phyloP scores from a whole-genome alignment of 2,113 vertebrate species.

The Tylochromis polylepis region DNA sequence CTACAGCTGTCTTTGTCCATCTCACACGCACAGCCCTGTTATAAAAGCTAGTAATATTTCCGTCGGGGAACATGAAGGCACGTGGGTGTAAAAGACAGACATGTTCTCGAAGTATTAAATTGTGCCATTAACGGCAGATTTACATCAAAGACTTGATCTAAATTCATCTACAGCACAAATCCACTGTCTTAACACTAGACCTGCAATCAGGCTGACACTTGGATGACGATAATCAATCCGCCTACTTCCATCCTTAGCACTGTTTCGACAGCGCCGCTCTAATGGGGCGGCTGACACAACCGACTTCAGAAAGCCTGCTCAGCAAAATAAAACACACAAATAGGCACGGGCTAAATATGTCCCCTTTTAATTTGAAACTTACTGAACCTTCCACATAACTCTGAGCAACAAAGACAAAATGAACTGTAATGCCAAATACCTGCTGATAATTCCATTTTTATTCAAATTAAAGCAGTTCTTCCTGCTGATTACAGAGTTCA shows the following conservation, averaged over 20 bases:
- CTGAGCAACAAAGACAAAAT: neutral
- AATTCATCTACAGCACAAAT: neutral
- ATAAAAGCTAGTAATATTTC: neutral
- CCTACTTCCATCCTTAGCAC: neutral
- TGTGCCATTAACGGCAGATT: neutral
- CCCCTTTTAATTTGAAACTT: neutral
- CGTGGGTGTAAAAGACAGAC: fast-evolving
- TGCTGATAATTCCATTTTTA: neutral
- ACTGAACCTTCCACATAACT: neutral
- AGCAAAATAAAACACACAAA: neutral
- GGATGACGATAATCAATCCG: neutral
- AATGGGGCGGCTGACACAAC: neutral
- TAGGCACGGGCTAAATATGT: neutral
- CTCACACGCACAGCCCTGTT: fast-evolving
- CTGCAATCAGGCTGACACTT: neutral
- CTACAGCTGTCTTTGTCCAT: neutral
- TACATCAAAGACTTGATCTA: neutral
- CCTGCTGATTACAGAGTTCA: fast-evolving
- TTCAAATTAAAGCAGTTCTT: neutral
- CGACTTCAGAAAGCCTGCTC: neutral
- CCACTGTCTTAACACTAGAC: neutral
- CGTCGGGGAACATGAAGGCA: fast-evolving
- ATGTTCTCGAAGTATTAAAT: fast-evolving
- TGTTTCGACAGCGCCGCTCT: neutral
- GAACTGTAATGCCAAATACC: fast-evolving